phyloP scores from a whole-genome alignment of 2,113 vertebrate genomes.

The Eleginops maclovinus region DNA sequence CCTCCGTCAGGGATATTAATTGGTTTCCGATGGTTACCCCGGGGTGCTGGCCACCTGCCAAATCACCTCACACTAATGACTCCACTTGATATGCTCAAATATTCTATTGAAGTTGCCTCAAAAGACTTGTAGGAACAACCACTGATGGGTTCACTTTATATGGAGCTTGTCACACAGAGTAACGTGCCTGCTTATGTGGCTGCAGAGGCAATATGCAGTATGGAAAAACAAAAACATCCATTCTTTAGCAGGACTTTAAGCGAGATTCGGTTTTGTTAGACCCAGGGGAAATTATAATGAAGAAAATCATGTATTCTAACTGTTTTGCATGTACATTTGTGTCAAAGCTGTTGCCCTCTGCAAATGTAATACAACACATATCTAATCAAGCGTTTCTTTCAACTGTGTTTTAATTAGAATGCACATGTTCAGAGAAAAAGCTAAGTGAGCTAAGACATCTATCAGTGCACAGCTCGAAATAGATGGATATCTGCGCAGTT shows the following conservation, averaged over 20 bases:
- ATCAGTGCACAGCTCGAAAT: conserved; percentile 39
- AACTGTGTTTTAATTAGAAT: conserved; percentile 56
- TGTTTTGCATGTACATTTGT: background rate
- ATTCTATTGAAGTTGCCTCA: conserved; percentile 46
- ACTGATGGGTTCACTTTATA: background rate
- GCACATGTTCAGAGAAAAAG: conserved; percentile 34
- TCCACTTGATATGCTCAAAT: conserved; percentile 40
- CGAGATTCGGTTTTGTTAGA: background rate
- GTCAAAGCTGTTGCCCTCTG: conserved; percentile 10
- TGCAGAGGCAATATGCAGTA: background rate
- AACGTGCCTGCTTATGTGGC: background rate
- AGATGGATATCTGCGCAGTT: conserved; percentile 54
- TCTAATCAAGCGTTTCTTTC: conserved; percentile 37
- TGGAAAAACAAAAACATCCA: background rate
- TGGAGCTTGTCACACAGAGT: background rate
- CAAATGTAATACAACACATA: conserved; percentile 19
- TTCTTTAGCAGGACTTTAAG: background rate
- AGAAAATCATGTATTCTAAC: background rate
- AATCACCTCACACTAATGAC: conserved; percentile 59
- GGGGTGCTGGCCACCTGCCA: conserved; percentile 67
- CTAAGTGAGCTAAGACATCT: conserved; percentile 18
- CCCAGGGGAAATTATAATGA: background rate
- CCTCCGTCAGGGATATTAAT: conserved; percentile 75
- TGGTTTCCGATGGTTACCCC: conserved; percentile 71
- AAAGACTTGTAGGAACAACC: conserved; percentile 27